Conservation (phyloP, 2,113 vertebrate genomes). For the Arizona elegans region DNA sequence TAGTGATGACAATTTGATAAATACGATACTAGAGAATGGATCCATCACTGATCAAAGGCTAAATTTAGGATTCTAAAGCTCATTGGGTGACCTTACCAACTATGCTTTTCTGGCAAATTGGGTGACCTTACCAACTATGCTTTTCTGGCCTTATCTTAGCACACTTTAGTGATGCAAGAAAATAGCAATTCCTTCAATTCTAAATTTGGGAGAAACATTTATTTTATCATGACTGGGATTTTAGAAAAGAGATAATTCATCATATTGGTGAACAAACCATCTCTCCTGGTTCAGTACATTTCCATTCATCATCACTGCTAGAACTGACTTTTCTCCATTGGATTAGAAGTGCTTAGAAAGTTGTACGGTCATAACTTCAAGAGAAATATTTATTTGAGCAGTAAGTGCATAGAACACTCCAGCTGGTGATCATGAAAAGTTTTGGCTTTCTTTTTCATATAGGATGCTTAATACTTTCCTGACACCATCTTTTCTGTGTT, state of each 20-base stretch:
- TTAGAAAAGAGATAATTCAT: background rate
- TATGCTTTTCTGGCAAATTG: background rate
- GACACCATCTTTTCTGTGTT: background rate
- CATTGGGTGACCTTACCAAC: background rate
- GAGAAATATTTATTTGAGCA: constrained; percentile 31
- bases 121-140: background rate
- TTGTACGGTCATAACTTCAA: constrained; percentile 35
- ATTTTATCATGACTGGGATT: background rate
- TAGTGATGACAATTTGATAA: background rate
- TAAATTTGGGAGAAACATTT: background rate
- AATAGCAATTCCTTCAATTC: background rate
- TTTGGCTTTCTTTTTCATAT: background rate
- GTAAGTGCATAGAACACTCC: constrained; percentile 14
- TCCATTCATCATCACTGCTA: background rate
- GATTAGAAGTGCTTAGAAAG: constrained; percentile 35
- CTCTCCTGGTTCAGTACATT: constrained; percentile 38
- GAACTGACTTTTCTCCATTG: constrained; percentile 19
- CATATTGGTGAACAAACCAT: constrained; percentile 25
- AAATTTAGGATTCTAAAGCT: background rate
- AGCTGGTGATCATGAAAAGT: background rate
- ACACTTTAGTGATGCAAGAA: background rate
- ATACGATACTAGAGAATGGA: background rate
- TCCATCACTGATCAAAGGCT: background rate
- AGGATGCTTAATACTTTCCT: background rate
- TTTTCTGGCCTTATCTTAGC: background rate